Evolutionary conservation across 2,797 vertebrate genomes (phyloP).

Genomic region (Buceros bicornis): DNA sequence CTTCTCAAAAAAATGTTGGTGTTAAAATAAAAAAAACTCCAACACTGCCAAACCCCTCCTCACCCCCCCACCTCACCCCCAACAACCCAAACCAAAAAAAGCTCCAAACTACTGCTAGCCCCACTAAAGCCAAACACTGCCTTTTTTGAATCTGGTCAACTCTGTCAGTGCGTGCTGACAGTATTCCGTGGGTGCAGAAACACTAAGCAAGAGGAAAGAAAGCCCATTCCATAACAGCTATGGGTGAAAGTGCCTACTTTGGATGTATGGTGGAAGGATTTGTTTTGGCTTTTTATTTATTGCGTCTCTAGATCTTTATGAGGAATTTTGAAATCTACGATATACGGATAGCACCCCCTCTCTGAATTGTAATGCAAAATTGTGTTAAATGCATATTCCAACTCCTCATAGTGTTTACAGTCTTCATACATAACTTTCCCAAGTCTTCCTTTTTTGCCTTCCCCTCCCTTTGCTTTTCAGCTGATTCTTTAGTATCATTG

Average conservation of each 20-base stretch:
- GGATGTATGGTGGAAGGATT: not conserved
- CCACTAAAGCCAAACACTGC: not conserved
- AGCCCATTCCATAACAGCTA: not conserved
- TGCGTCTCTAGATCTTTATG: not conserved
- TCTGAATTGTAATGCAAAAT: not conserved
- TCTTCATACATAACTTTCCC: not conserved
- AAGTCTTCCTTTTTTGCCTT: not conserved
- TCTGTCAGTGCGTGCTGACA: not conserved
- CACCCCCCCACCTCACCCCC: not conserved
- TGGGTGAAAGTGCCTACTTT: not conserved
- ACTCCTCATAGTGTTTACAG: not conserved
- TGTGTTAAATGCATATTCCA: not conserved
- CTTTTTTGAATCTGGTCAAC: not conserved
- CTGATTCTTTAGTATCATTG: not conserved
- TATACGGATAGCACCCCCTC: not conserved
- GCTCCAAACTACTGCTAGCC: not conserved
- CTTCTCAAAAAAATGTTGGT: not conserved
- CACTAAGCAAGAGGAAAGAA: not conserved
- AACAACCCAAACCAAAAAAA: not conserved
- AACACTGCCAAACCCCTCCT: not conserved
- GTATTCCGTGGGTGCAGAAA: not conserved
- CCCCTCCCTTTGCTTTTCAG: not conserved
- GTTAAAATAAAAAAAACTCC: not conserved
- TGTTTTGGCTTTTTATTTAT: not conserved
- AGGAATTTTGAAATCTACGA: not conserved